A percentile compares a stretch with the other conserved stretches of the same genome.
Evolutionary conservation across 2,888 invertebrate species (phyloP).

Genomic region (Trachelus tabidus): DNA sequence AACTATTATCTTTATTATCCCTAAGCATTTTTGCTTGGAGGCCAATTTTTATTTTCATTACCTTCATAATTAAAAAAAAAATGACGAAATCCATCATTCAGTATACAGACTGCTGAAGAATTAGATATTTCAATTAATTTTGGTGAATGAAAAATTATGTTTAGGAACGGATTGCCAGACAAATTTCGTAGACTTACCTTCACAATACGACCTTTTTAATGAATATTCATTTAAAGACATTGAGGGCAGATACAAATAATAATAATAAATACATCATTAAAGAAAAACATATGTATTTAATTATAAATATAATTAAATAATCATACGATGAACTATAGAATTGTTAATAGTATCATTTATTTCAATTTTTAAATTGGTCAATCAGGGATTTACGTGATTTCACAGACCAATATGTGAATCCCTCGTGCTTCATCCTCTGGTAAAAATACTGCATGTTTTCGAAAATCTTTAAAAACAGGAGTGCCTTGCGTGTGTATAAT

Average conservation of each 20-base stretch:
- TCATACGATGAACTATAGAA: conserved; percentile 22
- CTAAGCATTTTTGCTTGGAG: conserved; percentile 23
- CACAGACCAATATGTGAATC: conserved; percentile 47
- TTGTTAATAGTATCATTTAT: conserved; percentile 28
- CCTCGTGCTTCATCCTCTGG: conserved; percentile 59
- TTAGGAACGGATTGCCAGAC: background rate
- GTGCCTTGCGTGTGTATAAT: conserved; percentile 26
- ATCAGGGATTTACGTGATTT: conserved; percentile 45
- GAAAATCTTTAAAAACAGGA: conserved; percentile 53
- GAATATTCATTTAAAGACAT: background rate
- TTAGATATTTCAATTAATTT: too few relatives aligned
- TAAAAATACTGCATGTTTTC: conserved; percentile 62
- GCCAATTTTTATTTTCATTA: conserved; percentile 21
- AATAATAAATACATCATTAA: background rate
- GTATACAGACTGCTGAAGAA: background rate
- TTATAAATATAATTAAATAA: conserved; percentile 36
- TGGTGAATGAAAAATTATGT: background rate
- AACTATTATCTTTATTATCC: conserved; percentile 30
- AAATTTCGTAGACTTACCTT: background rate
- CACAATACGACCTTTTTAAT: background rate
- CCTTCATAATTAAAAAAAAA: conserved; percentile 15
- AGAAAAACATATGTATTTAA: conserved; percentile 10
- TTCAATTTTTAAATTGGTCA: conserved; percentile 26
- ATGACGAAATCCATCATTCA: conserved; percentile 14
- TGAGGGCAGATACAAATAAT: background rate